These are phyloP conservation scores for Epizoanthus ramosus DNA, from an alignment of 92 coral and sea anemone species.

Conservation along the genomic window DNA sequence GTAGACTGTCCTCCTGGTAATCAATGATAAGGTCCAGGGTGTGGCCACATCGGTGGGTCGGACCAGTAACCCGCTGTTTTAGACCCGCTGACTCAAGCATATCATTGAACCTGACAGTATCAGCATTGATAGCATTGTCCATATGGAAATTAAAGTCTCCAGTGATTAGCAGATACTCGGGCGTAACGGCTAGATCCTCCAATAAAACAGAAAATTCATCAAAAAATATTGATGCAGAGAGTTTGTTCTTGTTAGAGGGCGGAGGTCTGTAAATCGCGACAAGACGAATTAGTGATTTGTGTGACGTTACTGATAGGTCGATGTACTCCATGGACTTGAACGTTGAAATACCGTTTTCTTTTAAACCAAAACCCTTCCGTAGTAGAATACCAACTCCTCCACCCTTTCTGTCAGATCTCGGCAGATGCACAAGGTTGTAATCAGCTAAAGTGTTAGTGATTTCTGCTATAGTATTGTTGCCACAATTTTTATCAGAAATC, in stretches of 20 bases:
- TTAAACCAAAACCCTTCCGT: background rate
- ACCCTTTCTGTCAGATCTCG: background rate
- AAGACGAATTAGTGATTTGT: background rate
- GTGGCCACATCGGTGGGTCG: constrained; percentile 48
- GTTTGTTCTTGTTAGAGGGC: constrained; percentile 1
- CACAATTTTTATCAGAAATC: too few species aligned
- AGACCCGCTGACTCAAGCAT: constrained; percentile 40
- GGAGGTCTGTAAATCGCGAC: background rate
- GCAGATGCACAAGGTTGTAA: background rate
- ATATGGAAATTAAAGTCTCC: constrained; percentile 50
- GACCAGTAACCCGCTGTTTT: constrained; percentile 28
- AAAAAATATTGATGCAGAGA: constrained; percentile 2
- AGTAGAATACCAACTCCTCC: constrained; percentile 1
- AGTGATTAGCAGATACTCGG: constrained; percentile 42
- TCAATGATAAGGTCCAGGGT: constrained; percentile 44
- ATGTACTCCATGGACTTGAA: too few species aligned
- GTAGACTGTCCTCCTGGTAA: constrained; percentile 14
- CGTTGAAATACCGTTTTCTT: too few species aligned
- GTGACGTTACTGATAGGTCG: too few species aligned
- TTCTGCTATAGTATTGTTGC: too few species aligned
- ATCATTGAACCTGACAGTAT: constrained; percentile 21
- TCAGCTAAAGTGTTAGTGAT: background rate
- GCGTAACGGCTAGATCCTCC: constrained; percentile 20
- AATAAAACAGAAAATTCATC: constrained; percentile 11
- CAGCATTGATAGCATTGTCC: background rate